These are phyloP conservation scores for Lepus europaeus DNA, from an alignment of 2,113 vertebrate species.

Conservation along the genomic window DNA sequence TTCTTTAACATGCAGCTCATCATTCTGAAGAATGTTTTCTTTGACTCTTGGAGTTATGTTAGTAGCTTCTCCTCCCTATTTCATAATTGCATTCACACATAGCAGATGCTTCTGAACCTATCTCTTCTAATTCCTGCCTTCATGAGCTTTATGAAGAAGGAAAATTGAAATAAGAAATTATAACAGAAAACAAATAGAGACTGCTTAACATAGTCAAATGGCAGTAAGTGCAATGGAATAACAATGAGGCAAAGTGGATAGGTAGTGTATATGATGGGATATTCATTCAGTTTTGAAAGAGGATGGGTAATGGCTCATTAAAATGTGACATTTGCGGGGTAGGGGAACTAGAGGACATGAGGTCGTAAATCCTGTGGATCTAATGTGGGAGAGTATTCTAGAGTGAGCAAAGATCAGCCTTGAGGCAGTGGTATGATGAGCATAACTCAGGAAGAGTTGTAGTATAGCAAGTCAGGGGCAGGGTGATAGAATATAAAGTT, in stretches of 20 bases:
- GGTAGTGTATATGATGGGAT: not conserved
- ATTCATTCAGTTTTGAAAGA: not conserved
- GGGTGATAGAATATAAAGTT: not conserved
- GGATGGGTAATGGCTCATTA: not conserved
- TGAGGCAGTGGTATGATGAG: not conserved
- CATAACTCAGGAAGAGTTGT: not conserved
- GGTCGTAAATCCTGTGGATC: not conserved
- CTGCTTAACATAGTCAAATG: not conserved
- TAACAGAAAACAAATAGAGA: not conserved
- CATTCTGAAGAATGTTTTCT: not conserved
- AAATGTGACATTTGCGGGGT: not conserved
- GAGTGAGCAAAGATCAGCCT: too few species aligned
- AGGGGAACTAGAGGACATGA: not conserved
- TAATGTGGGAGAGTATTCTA: not conserved
- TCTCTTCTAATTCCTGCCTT: not conserved
- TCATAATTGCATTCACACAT: not conserved
- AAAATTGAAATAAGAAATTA: not conserved
- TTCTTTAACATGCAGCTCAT: not conserved
- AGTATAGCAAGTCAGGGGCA: not conserved
- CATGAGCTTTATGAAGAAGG: not conserved
- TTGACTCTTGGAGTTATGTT: not conserved
- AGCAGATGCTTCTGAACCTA: not conserved
- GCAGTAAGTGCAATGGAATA: not conserved
- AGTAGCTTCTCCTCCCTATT: not conserved
- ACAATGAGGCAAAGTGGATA: fast-evolving